Evolutionary conservation across 2,797 vertebrate species (phyloP).

Genomic region (Amniataba percoides): DNA sequence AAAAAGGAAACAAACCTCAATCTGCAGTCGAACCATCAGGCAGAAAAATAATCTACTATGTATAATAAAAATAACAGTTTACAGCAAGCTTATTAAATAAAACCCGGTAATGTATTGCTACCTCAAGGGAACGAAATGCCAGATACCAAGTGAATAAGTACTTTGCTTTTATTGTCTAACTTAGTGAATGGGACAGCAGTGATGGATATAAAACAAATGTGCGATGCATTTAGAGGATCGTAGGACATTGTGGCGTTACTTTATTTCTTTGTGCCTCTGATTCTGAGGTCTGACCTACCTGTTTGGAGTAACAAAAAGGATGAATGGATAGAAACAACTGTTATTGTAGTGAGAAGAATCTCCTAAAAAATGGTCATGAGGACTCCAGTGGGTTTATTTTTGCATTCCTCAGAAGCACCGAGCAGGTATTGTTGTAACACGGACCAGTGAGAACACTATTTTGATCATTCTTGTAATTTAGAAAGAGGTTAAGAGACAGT

Average conservation of each 20-base stretch:
- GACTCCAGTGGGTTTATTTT: conserved; percentile 76
- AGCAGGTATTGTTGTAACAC: conserved; percentile 58
- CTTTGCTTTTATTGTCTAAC: conserved; percentile 48
- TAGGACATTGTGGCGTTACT: background rate
- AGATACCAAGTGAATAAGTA: conserved; percentile 38
- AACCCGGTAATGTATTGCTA: background rate
- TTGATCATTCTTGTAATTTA: conserved; percentile 54
- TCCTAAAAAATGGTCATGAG: conserved; percentile 28
- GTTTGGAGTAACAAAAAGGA: background rate
- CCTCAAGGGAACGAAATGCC: conserved; percentile 16
- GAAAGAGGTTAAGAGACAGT: conserved; percentile 60
- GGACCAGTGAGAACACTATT: conserved; percentile 60
- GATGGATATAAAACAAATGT: conserved; percentile 24
- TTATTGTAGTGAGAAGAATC: conserved; percentile 49
- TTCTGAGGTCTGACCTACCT: conserved; percentile 37
- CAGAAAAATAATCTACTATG: background rate
- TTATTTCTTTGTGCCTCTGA: background rate
- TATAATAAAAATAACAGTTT: background rate
- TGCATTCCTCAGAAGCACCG: conserved; percentile 63
- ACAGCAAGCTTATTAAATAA: background rate
- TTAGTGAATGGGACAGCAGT: conserved; percentile 21
- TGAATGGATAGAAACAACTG: conserved; percentile 8
- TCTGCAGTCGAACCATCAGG: background rate
- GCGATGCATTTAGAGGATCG: conserved; percentile 8
- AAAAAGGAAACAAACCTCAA: too few relatives aligned